A percentile compares a stretch with the other conserved stretches of the same genome.
These are phyloP conservation scores for Epistrophe eligans DNA, from an alignment of 2,888 invertebrate species.

Conservation along the genomic window DNA sequence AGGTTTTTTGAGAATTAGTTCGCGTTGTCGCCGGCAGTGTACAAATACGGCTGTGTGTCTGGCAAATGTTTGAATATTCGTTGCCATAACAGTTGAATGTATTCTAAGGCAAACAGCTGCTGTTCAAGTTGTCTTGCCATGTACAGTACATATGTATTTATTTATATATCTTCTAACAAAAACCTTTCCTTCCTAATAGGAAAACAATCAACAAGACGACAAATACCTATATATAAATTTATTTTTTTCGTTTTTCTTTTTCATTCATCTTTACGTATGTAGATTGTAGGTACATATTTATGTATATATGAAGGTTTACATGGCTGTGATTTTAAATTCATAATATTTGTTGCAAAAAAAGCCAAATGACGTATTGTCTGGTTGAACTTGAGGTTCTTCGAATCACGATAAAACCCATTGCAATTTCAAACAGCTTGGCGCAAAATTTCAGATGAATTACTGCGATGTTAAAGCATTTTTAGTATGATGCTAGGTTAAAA, in stretches of 20 bases:
- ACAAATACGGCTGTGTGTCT: too few species aligned
- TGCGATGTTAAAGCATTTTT: too few species aligned
- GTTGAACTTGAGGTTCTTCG: constrained; percentile 55
- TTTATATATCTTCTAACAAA: neutral
- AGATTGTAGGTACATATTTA: too few species aligned
- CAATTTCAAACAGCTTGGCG: too few species aligned
- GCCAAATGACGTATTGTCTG: constrained; percentile 51
- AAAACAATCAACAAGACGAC: neutral
- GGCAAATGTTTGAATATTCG: neutral
- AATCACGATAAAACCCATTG: neutral
- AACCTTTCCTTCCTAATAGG: neutral
- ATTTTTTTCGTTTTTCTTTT: neutral
- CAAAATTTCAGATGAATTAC: too few species aligned
- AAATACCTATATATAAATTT: neutral
- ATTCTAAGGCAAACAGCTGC: constrained; percentile 19
- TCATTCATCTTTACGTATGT: neutral
- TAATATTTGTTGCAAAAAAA: constrained; percentile 33
- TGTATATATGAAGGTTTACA: too few species aligned
- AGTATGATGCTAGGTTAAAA: too few species aligned
- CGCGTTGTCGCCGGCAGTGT: neutral
- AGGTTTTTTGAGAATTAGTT: constrained; percentile 3
- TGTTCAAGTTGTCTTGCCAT: constrained; percentile 29
- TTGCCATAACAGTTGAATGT: constrained; percentile 35
- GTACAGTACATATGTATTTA: neutral
- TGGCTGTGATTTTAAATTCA: constrained; percentile 3